Evolutionary conservation across 92 coral and sea anemone genomes (phyloP).

Genomic region (Desmophyllum pertusum): DNA sequence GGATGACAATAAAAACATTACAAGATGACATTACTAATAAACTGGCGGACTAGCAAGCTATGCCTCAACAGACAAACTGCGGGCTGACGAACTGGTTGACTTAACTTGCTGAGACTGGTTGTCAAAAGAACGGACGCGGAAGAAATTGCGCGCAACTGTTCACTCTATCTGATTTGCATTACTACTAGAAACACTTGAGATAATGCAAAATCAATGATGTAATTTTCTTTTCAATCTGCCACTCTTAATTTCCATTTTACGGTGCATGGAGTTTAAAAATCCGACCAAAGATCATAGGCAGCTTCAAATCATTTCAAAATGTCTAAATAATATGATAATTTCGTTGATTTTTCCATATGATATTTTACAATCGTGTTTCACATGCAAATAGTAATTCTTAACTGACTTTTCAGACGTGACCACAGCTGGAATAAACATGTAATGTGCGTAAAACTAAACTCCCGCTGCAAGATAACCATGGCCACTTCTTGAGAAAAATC

Average conservation of each 20-base stretch:
- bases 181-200: not conserved
- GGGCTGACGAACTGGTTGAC: too few species aligned
- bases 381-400: not conserved
- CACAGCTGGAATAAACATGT: not conserved
- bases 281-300: not conserved
- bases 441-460: not conserved
- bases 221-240: not conserved
- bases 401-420: not conserved
- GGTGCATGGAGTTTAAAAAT: not conserved
- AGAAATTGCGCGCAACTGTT: not conserved
- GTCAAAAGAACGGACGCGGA: too few species aligned
- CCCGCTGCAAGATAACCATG: slow-evolving; percentile 6
- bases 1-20: not conserved
- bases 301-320: not conserved
- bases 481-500: not conserved
- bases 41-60: too few species aligned
- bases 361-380: not conserved
- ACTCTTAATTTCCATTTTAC: not conserved
- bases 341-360: not conserved
- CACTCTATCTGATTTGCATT: not conserved
- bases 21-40: not conserved
- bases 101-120: too few species aligned
- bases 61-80: too few species aligned
- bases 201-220: not conserved
- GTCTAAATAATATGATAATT: too few species aligned